phyloP scores from a whole-genome alignment of 2,888 invertebrate genomes.

The Pyrocoelia pectoralis region DNA sequence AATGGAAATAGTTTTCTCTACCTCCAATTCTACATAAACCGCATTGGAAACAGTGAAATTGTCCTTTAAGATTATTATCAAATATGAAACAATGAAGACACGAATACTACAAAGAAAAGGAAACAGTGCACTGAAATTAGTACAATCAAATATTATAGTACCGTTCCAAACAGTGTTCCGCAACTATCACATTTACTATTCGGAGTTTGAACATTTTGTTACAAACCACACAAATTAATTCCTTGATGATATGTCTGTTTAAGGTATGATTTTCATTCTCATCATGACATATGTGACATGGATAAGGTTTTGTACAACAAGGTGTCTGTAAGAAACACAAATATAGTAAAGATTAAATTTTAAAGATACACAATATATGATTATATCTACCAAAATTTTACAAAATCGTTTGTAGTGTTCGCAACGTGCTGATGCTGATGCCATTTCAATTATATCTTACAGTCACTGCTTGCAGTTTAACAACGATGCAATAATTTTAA shows the following conservation, averaged over 20 bases:
- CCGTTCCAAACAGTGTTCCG: background rate
- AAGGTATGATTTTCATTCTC: background rate
- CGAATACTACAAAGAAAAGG: background rate
- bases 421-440: too few species aligned
- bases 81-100: slow-evolving; percentile 12
- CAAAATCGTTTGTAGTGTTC: too few species aligned
- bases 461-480: too few species aligned
- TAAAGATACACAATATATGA: too few species aligned
- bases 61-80: slow-evolving; percentile 12
- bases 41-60: slow-evolving; percentile 9
- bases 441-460: too few species aligned
- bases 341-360: too few species aligned
- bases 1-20: slow-evolving; percentile 6
- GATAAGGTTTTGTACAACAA: too few species aligned
- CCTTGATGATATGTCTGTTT: background rate
- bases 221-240: background rate
- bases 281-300: background rate
- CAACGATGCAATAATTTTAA: too few species aligned
- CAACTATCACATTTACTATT: background rate
- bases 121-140: too few species aligned
- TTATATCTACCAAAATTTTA: too few species aligned
- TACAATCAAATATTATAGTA: background rate
- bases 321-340: too few species aligned
- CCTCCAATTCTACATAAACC: slow-evolving; percentile 14
- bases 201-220: background rate